Evolutionary conservation across 2,888 invertebrate species (phyloP).

Genomic region (Chymomyza caudatula): DNA sequence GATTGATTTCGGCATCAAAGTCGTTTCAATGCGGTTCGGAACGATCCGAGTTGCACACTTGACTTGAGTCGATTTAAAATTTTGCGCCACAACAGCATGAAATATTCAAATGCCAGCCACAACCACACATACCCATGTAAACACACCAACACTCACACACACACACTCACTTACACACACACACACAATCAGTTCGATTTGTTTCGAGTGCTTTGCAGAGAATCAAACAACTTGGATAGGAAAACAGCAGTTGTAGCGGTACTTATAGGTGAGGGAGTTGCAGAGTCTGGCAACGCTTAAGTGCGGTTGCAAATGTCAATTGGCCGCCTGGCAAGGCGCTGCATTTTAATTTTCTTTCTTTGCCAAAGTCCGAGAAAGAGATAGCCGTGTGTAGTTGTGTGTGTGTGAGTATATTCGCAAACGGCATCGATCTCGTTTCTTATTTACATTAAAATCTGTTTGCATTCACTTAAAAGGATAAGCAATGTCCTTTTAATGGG

Average conservation of each 20-base stretch:
- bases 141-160: neutral
- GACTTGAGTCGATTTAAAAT: conserved; percentile 71
- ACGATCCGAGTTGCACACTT: conserved; percentile 44
- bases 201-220: conserved; percentile 51
- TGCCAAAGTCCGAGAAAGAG: conserved; percentile 19
- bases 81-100: conserved; percentile 68
- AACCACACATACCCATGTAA: neutral
- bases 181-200: conserved; percentile 50
- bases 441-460: conserved; percentile 79
- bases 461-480: conserved; percentile 79
- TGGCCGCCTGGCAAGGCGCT: conserved; percentile 53
- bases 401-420: conserved; percentile 31
- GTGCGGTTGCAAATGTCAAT: conserved; percentile 73
- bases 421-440: conserved; percentile 76
- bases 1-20: conserved; percentile 63
- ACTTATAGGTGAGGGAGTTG: neutral
- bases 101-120: conserved; percentile 68
- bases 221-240: neutral
- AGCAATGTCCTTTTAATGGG: conserved; percentile 79
- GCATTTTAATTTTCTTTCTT: conserved; percentile 64
- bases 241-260: neutral
- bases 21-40: neutral
- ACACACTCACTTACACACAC: conserved; percentile 7
- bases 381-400: neutral
- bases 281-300: conserved; percentile 45